Conservation (phyloP, 2,888 invertebrate genomes). For the Pseudanteris insignis region DNA sequence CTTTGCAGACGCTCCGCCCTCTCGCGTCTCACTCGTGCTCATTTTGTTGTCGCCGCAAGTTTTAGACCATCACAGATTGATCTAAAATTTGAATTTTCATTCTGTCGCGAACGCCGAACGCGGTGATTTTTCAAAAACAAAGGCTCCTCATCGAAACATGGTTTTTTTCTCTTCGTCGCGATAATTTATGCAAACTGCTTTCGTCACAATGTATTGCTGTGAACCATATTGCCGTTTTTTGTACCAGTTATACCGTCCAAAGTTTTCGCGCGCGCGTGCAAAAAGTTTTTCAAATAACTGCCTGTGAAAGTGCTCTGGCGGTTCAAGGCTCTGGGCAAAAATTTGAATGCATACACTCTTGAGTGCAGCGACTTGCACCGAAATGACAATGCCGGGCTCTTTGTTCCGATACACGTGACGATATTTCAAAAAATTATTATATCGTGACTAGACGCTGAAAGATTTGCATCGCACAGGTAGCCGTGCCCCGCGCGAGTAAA, state of each 20-base stretch:
- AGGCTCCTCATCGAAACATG: constrained; percentile 14
- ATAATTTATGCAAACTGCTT: constrained; percentile 34
- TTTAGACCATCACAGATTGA: constrained; percentile 19
- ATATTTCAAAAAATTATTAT: constrained; percentile 23
- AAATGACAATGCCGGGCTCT: constrained; percentile 21
- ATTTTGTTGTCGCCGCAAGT: too few species aligned
- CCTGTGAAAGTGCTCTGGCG: constrained; percentile 25
- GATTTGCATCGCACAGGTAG: too few species aligned
- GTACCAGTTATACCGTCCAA: too few species aligned
- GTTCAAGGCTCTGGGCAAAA: constrained; percentile 29
- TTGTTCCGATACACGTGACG: constrained; percentile 18
- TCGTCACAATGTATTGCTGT: constrained; percentile 27
- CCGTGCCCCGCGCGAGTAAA: too few species aligned
- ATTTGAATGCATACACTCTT: constrained; percentile 36
- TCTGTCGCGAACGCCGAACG: constrained; percentile 7
- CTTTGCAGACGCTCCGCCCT: too few species aligned
- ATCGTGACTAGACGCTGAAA: constrained; percentile 10
- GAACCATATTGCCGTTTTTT: too few species aligned
- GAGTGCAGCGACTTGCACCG: constrained; percentile 19
- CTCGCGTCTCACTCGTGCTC: too few species aligned
- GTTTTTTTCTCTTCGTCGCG: constrained; percentile 7
- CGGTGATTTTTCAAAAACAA: constrained; percentile 18
- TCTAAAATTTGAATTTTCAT: constrained; percentile 25
- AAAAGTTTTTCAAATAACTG: constrained; percentile 33
- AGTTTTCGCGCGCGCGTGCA: constrained; percentile 18